phyloP scores from a whole-genome alignment of 2,888 invertebrate species.

The Catocala fraxini region DNA sequence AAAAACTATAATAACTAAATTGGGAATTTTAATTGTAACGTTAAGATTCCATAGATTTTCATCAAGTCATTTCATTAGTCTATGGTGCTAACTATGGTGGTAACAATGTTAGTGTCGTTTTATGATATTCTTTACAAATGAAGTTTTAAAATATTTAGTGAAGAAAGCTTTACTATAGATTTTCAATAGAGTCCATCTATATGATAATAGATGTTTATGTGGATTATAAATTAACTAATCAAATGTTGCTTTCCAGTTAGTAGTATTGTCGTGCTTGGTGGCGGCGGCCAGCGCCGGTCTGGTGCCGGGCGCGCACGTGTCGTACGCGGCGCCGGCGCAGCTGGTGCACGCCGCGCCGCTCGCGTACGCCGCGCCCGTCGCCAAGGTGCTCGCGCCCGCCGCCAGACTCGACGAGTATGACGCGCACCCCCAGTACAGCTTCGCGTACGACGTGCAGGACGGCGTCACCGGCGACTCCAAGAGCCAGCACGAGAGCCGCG shows the following conservation, averaged over 20 bases:
- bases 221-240: no score
- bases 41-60: no score
- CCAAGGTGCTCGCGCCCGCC: constrained; percentile 56
- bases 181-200: no score
- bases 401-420: constrained; percentile 66
- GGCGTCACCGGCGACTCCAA: constrained; percentile 79
- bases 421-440: constrained; percentile 80
- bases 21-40: no score
- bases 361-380: constrained; percentile 55
- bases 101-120: no score
- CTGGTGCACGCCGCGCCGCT: constrained; percentile 55
- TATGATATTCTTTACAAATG: no score
- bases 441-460: constrained; percentile 85
- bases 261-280: constrained; percentile 56
- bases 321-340: constrained; percentile 53
- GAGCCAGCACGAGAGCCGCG: constrained; percentile 83
- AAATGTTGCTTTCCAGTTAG: constrained; percentile 42
- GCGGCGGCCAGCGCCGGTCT: constrained; percentile 58
- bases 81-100: no score
- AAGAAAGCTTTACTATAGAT: no score
- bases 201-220: no score
- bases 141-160: no score
- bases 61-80: no score
- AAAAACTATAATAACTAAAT: no score
- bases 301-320: constrained; percentile 30